A percentile compares a stretch with the other conserved stretches of the same genome.
phyloP scores from a whole-genome alignment of 2,888 invertebrate species.

The Matsumyia berberina region DNA sequence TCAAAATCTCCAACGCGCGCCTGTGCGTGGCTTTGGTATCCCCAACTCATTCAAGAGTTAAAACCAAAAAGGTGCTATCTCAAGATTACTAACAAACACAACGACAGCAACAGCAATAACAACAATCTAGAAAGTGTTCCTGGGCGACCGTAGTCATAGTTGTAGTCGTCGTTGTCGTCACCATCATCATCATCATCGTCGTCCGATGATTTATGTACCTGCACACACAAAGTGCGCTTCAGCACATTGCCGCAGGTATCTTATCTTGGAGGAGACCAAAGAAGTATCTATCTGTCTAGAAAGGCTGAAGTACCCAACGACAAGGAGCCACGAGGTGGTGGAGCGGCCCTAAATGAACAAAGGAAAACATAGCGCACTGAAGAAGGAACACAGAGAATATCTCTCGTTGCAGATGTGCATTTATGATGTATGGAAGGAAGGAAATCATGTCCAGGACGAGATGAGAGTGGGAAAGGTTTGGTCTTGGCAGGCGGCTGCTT shows the following conservation, averaged over 20 bases:
- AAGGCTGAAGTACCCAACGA: constrained; percentile 51
- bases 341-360: constrained; percentile 62
- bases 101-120: constrained; percentile 58
- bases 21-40: constrained; percentile 1
- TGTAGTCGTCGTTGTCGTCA: constrained; percentile 34
- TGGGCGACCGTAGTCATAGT: constrained; percentile 13
- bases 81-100: constrained; percentile 66
- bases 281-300: constrained; percentile 60
- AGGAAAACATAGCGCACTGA: constrained; percentile 47
- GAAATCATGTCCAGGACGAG: constrained; percentile 58
- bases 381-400: neutral
- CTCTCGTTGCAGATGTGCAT: constrained; percentile 71
- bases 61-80: constrained; percentile 68
- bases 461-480: constrained; percentile 3
- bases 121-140: constrained; percentile 62
- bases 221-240: constrained; percentile 72
- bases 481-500: constrained; percentile 13
- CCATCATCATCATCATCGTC: constrained; percentile 37
- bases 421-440: constrained; percentile 68
- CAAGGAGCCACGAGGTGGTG: constrained; percentile 11
- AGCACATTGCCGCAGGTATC: constrained; percentile 74
- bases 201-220: constrained; percentile 75
- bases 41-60: constrained; percentile 54
- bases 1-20: constrained; percentile 32
- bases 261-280: constrained; percentile 57